These are phyloP conservation scores for Mactromeris polynyma DNA, from an alignment of 2,888 invertebrate species.

Conservation along the genomic window DNA sequence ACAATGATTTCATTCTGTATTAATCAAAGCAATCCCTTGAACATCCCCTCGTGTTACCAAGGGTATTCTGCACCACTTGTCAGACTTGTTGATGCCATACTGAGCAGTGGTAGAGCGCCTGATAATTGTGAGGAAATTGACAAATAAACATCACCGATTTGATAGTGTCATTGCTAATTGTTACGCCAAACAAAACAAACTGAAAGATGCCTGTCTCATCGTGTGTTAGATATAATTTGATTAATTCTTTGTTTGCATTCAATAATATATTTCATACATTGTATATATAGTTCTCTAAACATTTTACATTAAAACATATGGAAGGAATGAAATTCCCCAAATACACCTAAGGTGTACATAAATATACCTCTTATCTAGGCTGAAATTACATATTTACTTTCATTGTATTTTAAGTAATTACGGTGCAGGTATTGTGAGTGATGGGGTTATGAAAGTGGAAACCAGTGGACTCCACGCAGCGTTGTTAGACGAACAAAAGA, in stretches of 20 bases:
- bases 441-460: background rate
- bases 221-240: background rate
- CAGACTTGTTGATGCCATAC: no score
- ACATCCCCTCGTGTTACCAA: no score
- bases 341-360: background rate
- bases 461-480: background rate
- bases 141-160: background rate
- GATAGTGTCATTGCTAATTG: background rate
- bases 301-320: conserved; percentile 31
- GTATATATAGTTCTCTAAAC: conserved; percentile 21
- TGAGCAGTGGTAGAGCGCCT: no score
- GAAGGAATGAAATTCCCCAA: conserved; percentile 9
- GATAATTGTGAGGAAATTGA: no score
- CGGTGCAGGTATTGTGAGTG: background rate
- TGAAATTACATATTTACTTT: conserved; percentile 16
- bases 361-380: background rate
- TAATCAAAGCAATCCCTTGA: no score
- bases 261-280: background rate
- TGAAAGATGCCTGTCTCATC: background rate
- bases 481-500: background rate
- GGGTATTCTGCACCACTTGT: no score
- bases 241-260: background rate
- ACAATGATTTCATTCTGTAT: no score
- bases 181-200: background rate
- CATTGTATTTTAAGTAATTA: conserved; percentile 3